phyloP scores from a whole-genome alignment of 2,113 vertebrate species.

The Erythrocercus mccallii region DNA sequence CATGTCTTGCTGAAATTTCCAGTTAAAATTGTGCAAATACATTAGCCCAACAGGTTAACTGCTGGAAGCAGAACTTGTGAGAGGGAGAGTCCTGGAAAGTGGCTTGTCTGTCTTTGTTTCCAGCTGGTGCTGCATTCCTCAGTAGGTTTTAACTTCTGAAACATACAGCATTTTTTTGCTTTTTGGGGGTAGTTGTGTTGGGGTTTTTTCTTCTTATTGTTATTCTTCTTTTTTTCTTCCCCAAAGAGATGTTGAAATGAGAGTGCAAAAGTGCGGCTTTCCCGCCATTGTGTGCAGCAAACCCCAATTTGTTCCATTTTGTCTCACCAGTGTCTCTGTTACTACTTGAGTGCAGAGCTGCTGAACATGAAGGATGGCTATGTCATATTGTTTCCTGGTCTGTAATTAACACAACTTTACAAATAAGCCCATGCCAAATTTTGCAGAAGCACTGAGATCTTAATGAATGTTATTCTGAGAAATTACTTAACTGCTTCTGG shows the following conservation, averaged over 20 bases:
- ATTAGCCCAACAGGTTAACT: background rate
- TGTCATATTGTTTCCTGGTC: background rate
- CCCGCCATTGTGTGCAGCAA: background rate
- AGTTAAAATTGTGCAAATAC: background rate
- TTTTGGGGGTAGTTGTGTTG: background rate
- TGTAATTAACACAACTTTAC: background rate
- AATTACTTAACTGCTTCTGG: background rate
- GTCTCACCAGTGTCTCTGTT: background rate
- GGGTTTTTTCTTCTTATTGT: background rate
- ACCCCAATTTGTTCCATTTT: background rate
- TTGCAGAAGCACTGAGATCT: background rate
- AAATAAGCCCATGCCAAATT: background rate
- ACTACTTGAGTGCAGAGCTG: background rate
- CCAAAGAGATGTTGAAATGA: background rate
- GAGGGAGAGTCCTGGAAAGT: background rate
- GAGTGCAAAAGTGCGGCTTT: background rate
- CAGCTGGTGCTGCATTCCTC: background rate
- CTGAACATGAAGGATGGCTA: background rate
- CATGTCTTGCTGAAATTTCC: background rate
- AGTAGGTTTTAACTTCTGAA: background rate
- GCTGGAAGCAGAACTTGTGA: background rate
- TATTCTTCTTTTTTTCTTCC: too few relatives aligned
- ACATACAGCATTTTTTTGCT: background rate
- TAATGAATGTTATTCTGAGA: background rate
- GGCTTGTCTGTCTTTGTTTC: background rate